A percentile compares a stretch with the other conserved stretches of the same genome.
These are phyloP conservation scores for Eupithecia subumbrata DNA, from an alignment of 2,888 invertebrate genomes.

Conservation along the genomic window DNA sequence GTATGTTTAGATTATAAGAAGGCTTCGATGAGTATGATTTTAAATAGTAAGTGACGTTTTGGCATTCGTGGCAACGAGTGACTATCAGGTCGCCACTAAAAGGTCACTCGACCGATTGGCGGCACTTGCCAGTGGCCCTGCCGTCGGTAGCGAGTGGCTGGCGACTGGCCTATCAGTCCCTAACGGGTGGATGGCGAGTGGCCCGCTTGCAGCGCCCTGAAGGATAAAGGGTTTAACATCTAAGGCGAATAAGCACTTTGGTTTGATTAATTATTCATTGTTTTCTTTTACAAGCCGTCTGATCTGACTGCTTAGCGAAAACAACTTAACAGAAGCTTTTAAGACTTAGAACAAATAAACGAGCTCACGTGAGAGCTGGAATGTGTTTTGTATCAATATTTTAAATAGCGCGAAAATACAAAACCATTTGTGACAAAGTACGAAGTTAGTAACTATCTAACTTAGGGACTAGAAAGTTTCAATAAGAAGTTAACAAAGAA, in stretches of 20 bases:
- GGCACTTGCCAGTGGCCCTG: too few relatives aligned
- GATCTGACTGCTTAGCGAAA: constrained; percentile 8
- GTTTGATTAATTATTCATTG: constrained; percentile 17
- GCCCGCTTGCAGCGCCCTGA: not conserved
- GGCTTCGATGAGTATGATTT: too few relatives aligned
- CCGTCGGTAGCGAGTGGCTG: not conserved
- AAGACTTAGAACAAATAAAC: not conserved
- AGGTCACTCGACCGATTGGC: too few relatives aligned
- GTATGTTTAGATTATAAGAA: too few relatives aligned
- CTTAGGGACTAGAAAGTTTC: not conserved
- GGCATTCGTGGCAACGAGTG: not conserved
- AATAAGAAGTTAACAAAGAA: too few relatives aligned
- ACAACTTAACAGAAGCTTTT: constrained; percentile 17
- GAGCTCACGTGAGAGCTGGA: not conserved
- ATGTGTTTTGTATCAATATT: not conserved
- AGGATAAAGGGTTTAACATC: constrained; percentile 11
- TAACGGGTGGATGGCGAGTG: not conserved
- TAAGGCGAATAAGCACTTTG: constrained; percentile 13
- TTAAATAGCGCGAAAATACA: not conserved
- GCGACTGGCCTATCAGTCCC: not conserved
- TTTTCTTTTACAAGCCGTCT: constrained; percentile 11
- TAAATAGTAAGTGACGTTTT: not conserved
- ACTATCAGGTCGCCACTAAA: not conserved
- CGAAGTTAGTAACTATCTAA: not conserved
- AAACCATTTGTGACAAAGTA: not conserved